phyloP scores from a whole-genome alignment of 2,888 invertebrate genomes.

The Meteorus colon region DNA sequence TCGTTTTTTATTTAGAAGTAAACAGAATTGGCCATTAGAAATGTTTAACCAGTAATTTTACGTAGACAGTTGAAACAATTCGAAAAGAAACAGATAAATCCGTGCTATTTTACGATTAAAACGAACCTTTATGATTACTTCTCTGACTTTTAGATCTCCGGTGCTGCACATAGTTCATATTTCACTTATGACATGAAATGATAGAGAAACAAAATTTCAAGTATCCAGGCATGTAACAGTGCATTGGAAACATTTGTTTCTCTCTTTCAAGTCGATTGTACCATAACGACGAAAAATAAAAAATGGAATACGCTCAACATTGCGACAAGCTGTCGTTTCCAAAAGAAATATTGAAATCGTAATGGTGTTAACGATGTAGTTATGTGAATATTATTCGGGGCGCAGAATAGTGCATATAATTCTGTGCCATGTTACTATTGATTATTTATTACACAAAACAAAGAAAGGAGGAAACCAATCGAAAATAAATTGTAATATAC shows the following conservation, averaged over 20 bases:
- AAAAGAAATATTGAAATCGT: conserved; percentile 29
- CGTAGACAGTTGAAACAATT: not conserved
- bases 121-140: not conserved
- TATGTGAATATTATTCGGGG: conserved; percentile 51
- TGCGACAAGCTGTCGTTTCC: not conserved
- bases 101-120: not conserved
- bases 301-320: conserved; percentile 1
- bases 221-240: not conserved
- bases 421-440: conserved; percentile 57
- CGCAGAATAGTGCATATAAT: conserved; percentile 47
- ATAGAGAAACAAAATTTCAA: not conserved
- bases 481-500: conserved; percentile 64
- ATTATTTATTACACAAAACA: conserved; percentile 64
- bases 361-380: conserved; percentile 51
- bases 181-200: too few species aligned
- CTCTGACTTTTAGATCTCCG: not conserved
- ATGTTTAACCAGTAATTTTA: not conserved
- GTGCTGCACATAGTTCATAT: not conserved
- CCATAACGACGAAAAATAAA: not conserved
- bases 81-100: not conserved
- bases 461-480: conserved; percentile 31
- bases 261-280: conserved; percentile 21
- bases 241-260: not conserved
- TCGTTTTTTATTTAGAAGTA: not conserved
- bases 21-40: not conserved